Percentiles rank a stretch among this genome's conserved stretches.
Conservation (phyloP, 2,113 vertebrate species). For the Bucco capensis region DNA sequence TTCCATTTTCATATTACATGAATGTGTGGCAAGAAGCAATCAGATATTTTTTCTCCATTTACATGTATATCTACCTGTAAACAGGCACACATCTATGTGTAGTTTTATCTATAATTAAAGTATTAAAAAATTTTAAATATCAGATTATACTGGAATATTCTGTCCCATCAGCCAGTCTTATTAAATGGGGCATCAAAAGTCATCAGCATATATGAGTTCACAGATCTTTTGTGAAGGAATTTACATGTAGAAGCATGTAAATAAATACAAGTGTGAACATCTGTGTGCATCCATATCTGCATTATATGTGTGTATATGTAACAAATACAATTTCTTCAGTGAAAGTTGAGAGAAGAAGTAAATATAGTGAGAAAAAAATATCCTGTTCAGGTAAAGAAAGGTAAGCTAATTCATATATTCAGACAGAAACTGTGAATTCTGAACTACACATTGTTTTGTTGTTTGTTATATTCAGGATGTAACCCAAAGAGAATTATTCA, state of each 20-base stretch:
- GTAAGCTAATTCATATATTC: background rate
- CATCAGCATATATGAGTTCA: background rate
- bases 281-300: background rate
- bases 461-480: background rate
- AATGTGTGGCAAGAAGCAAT: background rate
- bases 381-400: background rate
- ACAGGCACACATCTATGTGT: background rate
- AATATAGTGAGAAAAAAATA: background rate
- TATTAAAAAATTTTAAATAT: background rate
- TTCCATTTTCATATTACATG: background rate
- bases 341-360: background rate
- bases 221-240: background rate
- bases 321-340: background rate
- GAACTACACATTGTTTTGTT: background rate
- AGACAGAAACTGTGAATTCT: background rate
- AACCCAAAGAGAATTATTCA: background rate
- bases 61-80: background rate
- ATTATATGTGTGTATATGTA: background rate
- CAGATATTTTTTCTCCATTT: background rate
- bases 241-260: background rate
- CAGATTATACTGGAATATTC: background rate
- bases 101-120: background rate
- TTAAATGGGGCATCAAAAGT: background rate
- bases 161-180: background rate
- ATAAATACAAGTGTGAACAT: background rate